phyloP scores from a whole-genome alignment of 2,797 vertebrate genomes.

The Percopsis omiscomaycus region DNA sequence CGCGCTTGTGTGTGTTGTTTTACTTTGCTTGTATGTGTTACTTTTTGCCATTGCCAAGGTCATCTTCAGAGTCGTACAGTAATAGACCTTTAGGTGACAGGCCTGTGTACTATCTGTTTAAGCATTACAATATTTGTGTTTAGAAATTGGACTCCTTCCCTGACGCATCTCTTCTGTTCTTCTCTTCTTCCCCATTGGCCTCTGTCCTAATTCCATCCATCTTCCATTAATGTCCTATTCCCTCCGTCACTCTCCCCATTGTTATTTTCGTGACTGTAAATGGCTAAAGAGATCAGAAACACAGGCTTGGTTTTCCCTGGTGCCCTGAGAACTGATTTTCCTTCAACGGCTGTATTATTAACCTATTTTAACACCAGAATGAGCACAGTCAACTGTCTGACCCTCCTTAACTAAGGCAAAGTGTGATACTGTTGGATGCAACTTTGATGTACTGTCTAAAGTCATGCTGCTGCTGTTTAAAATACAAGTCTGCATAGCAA shows the following conservation, averaged over 20 bases:
- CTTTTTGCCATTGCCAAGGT: neutral
- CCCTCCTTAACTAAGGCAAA: slow-evolving; percentile 14
- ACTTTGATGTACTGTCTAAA: neutral
- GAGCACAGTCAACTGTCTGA: slow-evolving; percentile 26
- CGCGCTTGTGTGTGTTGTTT: neutral
- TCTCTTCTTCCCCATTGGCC: neutral
- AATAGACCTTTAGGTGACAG: no score
- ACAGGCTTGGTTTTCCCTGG: slow-evolving; percentile 1
- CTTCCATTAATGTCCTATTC: slow-evolving; percentile 6
- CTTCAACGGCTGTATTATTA: slow-evolving; percentile 21
- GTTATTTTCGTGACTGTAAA: slow-evolving; percentile 27
- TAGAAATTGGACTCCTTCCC: neutral
- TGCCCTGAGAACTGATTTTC: slow-evolving; percentile 8
- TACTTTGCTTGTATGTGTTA: neutral
- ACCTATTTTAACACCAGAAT: slow-evolving; percentile 28
- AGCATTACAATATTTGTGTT: no score
- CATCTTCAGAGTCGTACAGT: no score
- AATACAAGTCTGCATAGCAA: slow-evolving; percentile 25
- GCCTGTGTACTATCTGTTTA: no score
- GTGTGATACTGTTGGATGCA: neutral
- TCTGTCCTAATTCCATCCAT: slow-evolving; percentile 22
- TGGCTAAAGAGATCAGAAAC: slow-evolving; percentile 22
- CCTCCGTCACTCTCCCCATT: slow-evolving; percentile 11
- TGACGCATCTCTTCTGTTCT: neutral
- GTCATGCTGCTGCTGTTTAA: no score